Evolutionary conservation across 2,113 vertebrate genomes (phyloP).

Genomic region (Ciconia boyciana): DNA sequence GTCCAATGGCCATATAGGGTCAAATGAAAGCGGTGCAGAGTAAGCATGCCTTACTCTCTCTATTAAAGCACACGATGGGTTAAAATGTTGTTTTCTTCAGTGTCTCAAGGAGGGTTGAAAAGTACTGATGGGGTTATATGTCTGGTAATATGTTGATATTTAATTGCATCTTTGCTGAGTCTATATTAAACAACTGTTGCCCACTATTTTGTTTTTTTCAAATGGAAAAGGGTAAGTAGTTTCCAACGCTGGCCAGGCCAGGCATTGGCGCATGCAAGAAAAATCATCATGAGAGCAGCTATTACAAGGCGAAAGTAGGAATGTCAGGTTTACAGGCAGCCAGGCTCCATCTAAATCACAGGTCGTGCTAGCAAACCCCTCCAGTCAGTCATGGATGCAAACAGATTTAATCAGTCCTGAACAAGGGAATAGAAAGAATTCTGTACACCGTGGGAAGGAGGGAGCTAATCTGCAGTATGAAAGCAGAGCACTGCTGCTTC

Average conservation of each 20-base stretch:
- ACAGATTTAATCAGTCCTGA: background rate
- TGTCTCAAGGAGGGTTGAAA: background rate
- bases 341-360: background rate
- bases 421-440: background rate
- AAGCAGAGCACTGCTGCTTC: background rate
- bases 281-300: background rate
- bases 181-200: background rate
- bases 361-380: background rate
- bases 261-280: background rate
- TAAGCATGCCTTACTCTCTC: background rate
- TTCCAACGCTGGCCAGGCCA: background rate
- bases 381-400: background rate
- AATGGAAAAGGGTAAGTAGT: background rate
- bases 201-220: background rate
- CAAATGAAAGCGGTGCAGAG: background rate
- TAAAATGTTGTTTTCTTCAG: background rate
- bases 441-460: background rate
- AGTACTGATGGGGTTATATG: background rate
- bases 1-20: background rate
- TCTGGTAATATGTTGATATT: background rate
- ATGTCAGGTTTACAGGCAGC: background rate
- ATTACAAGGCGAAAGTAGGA: background rate
- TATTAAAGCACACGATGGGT: background rate
- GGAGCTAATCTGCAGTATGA: background rate
- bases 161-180: background rate